phyloP scores from a whole-genome alignment of 37 sponge, comb jelly and placozoan genomes.

The Cladorhizidae sp. region DNA sequence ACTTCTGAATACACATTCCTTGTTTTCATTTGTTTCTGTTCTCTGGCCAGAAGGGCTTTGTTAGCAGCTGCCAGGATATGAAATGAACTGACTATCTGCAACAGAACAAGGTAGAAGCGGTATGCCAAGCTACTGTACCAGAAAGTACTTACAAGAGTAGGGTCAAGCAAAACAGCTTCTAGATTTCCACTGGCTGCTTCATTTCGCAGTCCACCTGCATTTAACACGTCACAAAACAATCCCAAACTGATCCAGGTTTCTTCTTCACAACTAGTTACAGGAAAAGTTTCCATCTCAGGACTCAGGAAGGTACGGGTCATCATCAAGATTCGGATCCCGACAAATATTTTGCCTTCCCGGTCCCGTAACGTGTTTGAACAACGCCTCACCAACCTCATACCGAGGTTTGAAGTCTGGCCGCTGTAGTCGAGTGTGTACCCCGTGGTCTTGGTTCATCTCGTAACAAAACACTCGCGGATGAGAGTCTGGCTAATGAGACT shows the following conservation, averaged over 20 bases:
- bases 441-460: no score
- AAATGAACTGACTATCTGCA: slow-evolving; percentile 43
- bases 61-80: slow-evolving; percentile 60
- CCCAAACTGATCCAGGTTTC: slow-evolving; percentile 18
- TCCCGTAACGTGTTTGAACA: no score
- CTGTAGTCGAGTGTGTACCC: no score
- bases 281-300: slow-evolving; percentile 15
- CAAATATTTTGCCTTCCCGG: no score
- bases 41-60: slow-evolving; percentile 42
- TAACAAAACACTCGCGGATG: no score
- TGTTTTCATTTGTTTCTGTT: slow-evolving; percentile 42
- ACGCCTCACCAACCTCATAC: neutral
- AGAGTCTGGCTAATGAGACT: no score
- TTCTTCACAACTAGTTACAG: slow-evolving; percentile 3
- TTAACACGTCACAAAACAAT: slow-evolving; percentile 23
- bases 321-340: no score
- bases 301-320: neutral
- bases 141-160: slow-evolving; percentile 32
- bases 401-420: neutral
- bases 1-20: slow-evolving; percentile 37
- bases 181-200: slow-evolving; percentile 28
- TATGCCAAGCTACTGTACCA: no score
- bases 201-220: slow-evolving; percentile 16
- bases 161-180: slow-evolving; percentile 35
- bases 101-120: neutral